Evolutionary conservation across 2,888 invertebrate species (phyloP).

Genomic region (Falcaria lacertinaria): DNA sequence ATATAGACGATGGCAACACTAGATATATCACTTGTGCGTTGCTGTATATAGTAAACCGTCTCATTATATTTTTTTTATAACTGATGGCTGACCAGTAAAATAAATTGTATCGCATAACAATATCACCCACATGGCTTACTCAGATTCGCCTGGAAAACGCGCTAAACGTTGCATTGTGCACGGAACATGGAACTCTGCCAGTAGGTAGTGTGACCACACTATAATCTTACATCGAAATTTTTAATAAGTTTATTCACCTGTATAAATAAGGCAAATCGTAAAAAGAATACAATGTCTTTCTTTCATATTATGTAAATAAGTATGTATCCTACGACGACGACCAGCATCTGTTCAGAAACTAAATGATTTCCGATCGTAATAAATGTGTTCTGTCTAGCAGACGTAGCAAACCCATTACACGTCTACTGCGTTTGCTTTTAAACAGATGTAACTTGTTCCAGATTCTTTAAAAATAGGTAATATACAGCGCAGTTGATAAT

Average conservation of each 20-base stretch:
- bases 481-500: slow-evolving; percentile 28
- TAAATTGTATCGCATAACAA: not conserved
- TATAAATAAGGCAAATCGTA: not conserved
- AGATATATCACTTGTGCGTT: no score
- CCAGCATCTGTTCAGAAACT: slow-evolving; percentile 40
- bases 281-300: not conserved
- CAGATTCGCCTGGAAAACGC: slow-evolving; percentile 7
- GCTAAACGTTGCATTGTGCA: slow-evolving; percentile 24
- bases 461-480: slow-evolving; percentile 44
- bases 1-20: no score
- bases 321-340: slow-evolving; percentile 14
- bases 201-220: slow-evolving; percentile 35
- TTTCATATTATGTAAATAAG: slow-evolving; percentile 7
- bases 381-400: slow-evolving; percentile 47
- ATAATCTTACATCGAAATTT: slow-evolving; percentile 34
- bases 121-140: slow-evolving; percentile 1
- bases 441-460: slow-evolving; percentile 56
- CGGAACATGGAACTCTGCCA: slow-evolving; percentile 36
- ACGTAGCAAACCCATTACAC: slow-evolving; percentile 46
- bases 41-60: no score
- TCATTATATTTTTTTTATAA: no score
- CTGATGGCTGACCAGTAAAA: no score
- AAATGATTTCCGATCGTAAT: slow-evolving; percentile 62
- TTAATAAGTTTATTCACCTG: slow-evolving; percentile 54
- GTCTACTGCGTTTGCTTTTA: slow-evolving; percentile 42